Evolutionary conservation across 2,113 vertebrate genomes (phyloP).

Genomic region (Labrus mixtus): DNA sequence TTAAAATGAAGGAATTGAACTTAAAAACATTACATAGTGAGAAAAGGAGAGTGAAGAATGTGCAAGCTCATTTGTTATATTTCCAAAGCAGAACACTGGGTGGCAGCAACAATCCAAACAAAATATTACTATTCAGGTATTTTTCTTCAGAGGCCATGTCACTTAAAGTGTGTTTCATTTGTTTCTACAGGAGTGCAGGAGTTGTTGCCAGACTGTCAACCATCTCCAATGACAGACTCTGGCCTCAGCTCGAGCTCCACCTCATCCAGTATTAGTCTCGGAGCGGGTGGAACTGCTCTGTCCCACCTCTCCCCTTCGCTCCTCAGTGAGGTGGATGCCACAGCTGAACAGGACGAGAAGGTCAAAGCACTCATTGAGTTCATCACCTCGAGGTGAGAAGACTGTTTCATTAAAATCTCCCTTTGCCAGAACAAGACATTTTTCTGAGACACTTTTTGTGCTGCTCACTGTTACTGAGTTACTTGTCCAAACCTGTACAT

Average conservation of each 20-base stretch:
- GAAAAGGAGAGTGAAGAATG: background rate
- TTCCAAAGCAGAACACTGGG: slow-evolving; percentile 21
- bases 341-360: slow-evolving; percentile 95
- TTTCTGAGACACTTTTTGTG: background rate
- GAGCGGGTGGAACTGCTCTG: slow-evolving; percentile 84
- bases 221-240: slow-evolving; percentile 98
- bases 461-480: background rate
- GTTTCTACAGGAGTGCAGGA: slow-evolving; percentile 87
- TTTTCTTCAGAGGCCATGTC: background rate
- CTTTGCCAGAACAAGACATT: background rate
- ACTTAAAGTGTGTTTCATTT: background rate
- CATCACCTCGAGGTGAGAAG: slow-evolving; percentile 94
- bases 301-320: slow-evolving; percentile 92
- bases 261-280: slow-evolving; percentile 97
- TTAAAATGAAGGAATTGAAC: no score
- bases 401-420: background rate
- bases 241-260: slow-evolving; percentile 99
- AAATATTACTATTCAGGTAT: background rate
- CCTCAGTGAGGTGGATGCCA: slow-evolving; percentile 92
- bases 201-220: slow-evolving; percentile 93
- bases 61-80: background rate
- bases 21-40: no score
- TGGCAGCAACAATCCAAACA: slow-evolving; percentile 38
- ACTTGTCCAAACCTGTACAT: background rate
- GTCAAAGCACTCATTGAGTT: slow-evolving; percentile 98